Evolutionary conservation across 2,113 vertebrate species (phyloP).

Genomic region (Elachura formosa): DNA sequence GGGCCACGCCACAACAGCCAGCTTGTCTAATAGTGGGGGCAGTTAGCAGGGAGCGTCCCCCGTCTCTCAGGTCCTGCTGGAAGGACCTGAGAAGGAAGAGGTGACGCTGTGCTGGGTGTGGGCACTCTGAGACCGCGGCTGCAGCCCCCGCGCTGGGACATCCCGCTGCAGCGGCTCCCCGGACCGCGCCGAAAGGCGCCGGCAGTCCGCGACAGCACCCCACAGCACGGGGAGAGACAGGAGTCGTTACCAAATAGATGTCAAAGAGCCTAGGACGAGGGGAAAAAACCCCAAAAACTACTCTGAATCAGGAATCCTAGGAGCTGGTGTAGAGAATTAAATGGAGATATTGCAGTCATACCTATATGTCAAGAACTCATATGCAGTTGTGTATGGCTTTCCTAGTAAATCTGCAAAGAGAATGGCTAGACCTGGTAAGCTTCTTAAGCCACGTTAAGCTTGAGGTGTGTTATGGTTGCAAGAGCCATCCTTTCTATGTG

Average conservation of each 20-base stretch:
- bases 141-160: fast-evolving
- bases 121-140: fast-evolving
- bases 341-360: fast-evolving
- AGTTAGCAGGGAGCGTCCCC: background rate
- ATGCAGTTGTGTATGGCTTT: fast-evolving
- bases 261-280: background rate
- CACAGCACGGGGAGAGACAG: fast-evolving
- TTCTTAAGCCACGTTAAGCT: background rate
- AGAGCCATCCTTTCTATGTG: background rate
- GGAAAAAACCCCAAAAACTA: too few species aligned
- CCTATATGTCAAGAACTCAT: fast-evolving
- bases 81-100: background rate
- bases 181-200: fast-evolving
- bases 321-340: background rate
- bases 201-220: fast-evolving
- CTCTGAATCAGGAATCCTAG: background rate
- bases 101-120: fast-evolving
- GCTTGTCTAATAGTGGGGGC: background rate
- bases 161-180: fast-evolving
- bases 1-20: background rate
- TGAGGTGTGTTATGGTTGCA: fast-evolving
- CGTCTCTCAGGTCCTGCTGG: background rate
- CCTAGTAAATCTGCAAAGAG: background rate
- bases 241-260: fast-evolving
- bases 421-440: background rate